Evolutionary conservation across 2,797 vertebrate species (phyloP).

Genomic region (Tinamus major): DNA sequence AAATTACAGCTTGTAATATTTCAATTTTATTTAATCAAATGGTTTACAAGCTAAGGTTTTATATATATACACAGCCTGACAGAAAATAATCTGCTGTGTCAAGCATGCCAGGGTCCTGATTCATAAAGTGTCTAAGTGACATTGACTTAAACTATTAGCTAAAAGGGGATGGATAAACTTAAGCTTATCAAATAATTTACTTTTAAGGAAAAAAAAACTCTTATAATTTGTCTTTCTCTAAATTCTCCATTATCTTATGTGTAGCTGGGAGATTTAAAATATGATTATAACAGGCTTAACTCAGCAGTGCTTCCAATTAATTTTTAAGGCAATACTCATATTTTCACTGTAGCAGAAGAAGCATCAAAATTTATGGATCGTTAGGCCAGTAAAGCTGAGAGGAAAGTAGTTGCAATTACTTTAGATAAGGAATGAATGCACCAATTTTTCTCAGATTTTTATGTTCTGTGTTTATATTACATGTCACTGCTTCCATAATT

Average conservation of each 20-base stretch:
- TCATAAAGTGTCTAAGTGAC: background rate
- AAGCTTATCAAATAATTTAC: background rate
- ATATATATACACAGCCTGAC: background rate
- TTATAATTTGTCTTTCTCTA: background rate
- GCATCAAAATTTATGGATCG: constrained; percentile 58
- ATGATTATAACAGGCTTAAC: constrained; percentile 32
- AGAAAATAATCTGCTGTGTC: background rate
- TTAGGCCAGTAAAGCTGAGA: constrained; percentile 52
- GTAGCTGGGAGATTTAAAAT: constrained; percentile 39
- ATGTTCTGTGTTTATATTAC: background rate
- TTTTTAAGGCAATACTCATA: constrained; percentile 58
- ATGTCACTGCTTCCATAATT: constrained; percentile 9
- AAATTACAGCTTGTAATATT: background rate
- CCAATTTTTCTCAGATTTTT: constrained; percentile 53
- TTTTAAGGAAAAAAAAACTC: background rate
- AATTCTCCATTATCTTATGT: background rate
- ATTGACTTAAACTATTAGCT: background rate
- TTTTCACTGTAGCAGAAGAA: constrained; percentile 28
- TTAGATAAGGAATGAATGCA: constrained; percentile 16
- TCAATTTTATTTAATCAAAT: background rate
- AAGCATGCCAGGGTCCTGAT: background rate
- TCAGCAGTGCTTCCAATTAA: constrained; percentile 55
- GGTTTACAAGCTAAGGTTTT: background rate
- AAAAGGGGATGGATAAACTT: background rate
- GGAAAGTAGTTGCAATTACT: constrained; percentile 23